Base-by-base conservation (phyloP, 1,140 invertebrate genomes). In the Xylocopa sonorina region DNA sequence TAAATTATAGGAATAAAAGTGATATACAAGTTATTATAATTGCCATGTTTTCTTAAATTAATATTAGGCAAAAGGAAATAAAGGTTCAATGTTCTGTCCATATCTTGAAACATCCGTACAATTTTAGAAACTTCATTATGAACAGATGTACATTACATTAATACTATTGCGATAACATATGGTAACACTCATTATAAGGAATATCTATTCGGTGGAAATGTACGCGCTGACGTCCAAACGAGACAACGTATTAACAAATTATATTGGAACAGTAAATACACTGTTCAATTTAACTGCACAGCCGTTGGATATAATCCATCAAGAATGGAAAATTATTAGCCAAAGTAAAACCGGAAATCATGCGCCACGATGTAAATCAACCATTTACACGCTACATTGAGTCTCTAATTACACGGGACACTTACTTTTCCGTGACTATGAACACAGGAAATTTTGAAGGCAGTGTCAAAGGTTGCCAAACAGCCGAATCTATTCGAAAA, bases 361-460 rank as follows among this genome's bases (percentile, higher is more conserved):
- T 29, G 48, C 5, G 6, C 12, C 34, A 53, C 7, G 24, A 16
- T 16, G n/a, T 51, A 74, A 74, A 55, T 76, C 50, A 53, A 34
- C 27, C 29, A 27, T 38, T 18, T 50, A 34, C 58, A 50, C 63
- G 60, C 21, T 27, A 46, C 63, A 50, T 46, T 34, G 5, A 14
- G n/a, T n/a, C n/a, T 66, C 73, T 34, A 76, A 76, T 76, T 76
- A 76, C 29, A 67, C 63, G 73, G 73, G 62, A 67, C 73, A 43
- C 24, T 76, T 76, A 46, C 50, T 67, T 29, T 24, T 27, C 50
- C 53, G 29, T 63, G 32, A 63, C 32, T 43, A 9, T 21, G n/a
- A n/a, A 53, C 7, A 2, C 32, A 62, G 12, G 34, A 71, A 71
- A 41, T 41, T n/a, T 16, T 48, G n/a, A 4, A 48, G 55, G 24